Conservation (phyloP, 2,113 vertebrate genomes). For the Proteles cristata region DNA sequence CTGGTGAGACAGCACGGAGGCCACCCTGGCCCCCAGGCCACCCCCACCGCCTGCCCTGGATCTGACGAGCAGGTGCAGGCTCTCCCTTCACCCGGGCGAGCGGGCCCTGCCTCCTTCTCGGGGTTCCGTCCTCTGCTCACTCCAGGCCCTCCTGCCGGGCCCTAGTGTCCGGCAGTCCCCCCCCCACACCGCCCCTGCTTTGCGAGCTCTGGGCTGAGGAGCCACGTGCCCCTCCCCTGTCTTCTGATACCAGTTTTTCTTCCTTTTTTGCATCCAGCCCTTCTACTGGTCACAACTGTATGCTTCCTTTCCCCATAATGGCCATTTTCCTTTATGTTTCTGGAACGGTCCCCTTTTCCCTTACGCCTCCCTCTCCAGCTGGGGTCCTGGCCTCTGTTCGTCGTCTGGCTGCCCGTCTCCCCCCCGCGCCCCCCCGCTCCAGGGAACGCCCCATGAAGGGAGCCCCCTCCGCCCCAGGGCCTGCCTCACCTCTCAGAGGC, state of each 20-base stretch:
- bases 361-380: neutral
- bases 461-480: neutral
- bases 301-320: neutral
- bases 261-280: too few relatives aligned
- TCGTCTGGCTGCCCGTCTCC: neutral
- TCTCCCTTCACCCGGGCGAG: accelerated
- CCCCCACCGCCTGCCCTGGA: too few relatives aligned
- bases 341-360: neutral
- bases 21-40: neutral
- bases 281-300: neutral
- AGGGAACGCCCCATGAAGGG: too few relatives aligned
- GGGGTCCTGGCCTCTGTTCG: conserved; percentile 1
- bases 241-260: neutral
- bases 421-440: too few relatives aligned
- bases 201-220: neutral
- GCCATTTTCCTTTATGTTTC: neutral
- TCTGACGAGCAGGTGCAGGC: neutral
- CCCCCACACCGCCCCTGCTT: neutral
- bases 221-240: neutral
- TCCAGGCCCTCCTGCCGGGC: neutral
- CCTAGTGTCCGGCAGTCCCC: too few relatives aligned
- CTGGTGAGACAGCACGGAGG: too few relatives aligned
- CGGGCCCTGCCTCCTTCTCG: too few relatives aligned
- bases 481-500: neutral
- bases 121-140: neutral